A percentile compares a stretch with the other conserved stretches of the same genome.
Conservation (phyloP, 2,113 vertebrate genomes). For the Morphnarchus princeps region DNA sequence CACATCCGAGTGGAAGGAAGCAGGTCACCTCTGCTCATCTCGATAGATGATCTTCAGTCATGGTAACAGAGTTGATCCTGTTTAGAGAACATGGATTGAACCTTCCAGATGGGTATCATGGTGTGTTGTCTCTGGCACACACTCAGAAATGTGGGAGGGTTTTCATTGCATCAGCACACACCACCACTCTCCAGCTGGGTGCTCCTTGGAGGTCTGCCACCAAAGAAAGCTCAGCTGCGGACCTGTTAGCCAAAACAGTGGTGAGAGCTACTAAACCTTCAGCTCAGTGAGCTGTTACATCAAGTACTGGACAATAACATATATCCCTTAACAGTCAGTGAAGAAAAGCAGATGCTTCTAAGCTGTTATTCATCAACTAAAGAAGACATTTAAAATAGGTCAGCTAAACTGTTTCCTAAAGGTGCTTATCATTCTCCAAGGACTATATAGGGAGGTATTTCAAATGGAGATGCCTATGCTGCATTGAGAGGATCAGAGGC, state of each 20-base stretch:
- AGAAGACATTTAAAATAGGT: neutral
- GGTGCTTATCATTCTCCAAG: neutral
- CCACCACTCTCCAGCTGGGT: neutral
- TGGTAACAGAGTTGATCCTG: neutral
- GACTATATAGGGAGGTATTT: neutral
- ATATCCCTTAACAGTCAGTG: neutral
- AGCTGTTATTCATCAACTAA: neutral
- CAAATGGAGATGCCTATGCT: neutral
- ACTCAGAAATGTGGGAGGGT: neutral
- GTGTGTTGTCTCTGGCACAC: neutral
- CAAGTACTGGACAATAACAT: neutral
- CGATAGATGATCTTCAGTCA: neutral
- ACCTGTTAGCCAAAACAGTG: neutral
- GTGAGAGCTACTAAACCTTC: neutral
- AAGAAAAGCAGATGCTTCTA: neutral
- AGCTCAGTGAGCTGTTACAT: neutral
- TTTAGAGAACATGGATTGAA: neutral
- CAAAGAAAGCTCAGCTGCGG: neutral
- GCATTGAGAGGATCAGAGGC: neutral
- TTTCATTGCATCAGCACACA: neutral
- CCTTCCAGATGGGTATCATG: neutral
- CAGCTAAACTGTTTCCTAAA: neutral
- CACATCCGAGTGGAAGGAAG: neutral
- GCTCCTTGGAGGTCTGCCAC: neutral
- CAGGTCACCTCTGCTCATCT: neutral